Percentiles rank a stretch among this genome's conserved stretches.
phyloP scores from a whole-genome alignment of 1,140 invertebrate genomes.

The Bicyclus anynana region DNA sequence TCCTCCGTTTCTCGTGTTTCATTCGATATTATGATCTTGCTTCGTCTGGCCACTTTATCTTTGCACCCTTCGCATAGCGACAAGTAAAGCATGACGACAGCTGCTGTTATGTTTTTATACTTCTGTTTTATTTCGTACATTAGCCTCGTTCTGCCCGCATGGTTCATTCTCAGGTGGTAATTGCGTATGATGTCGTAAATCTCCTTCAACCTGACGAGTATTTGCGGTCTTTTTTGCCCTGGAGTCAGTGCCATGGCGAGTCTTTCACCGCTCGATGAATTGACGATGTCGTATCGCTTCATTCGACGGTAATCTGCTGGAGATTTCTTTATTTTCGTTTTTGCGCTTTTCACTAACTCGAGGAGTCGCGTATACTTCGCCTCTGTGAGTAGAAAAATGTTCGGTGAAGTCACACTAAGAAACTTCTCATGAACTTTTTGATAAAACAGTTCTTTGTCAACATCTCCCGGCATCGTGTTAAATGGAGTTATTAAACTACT shows the following conservation, averaged over 20 bases:
- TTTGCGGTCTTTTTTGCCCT: conserved; percentile 24
- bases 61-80: conserved; percentile 39
- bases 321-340: conserved; percentile 29
- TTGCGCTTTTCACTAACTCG: conserved; percentile 34
- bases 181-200: conserved; percentile 44
- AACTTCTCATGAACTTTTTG: conserved; percentile 31
- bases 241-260: conserved; percentile 9
- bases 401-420: conserved; percentile 22
- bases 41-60: conserved; percentile 11
- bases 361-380: conserved; percentile 33
- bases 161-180: conserved; percentile 39
- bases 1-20: neutral
- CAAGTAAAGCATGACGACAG: conserved; percentile 39
- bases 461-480: conserved; percentile 23
- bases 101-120: conserved; percentile 44
- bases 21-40: neutral
- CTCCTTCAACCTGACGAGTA: conserved; percentile 37
- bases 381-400: conserved; percentile 29
- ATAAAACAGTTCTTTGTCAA: conserved; percentile 42
- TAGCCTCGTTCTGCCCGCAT: conserved; percentile 37
- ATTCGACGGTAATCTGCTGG: conserved; percentile 34
- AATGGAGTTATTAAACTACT: neutral
- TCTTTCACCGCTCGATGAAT: conserved; percentile 35
- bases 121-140: conserved; percentile 38
- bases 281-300: conserved; percentile 37